Percentiles rank a stretch among this genome's conserved stretches.
phyloP scores from a whole-genome alignment of 1,140 invertebrate species.

The Drosophila oshimai region DNA sequence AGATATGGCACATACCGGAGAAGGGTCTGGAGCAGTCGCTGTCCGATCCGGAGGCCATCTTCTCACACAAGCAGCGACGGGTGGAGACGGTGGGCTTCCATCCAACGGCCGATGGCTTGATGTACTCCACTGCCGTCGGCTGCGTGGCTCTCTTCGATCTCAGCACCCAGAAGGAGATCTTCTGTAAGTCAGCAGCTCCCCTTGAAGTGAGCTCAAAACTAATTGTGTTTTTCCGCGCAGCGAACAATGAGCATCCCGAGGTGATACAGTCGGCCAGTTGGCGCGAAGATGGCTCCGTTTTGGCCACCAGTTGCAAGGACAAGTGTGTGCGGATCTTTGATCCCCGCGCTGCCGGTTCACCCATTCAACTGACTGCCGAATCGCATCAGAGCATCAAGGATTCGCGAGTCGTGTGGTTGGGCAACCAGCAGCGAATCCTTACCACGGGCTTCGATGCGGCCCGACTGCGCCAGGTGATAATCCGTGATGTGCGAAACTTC shows the following conservation, averaged over 20 bases:
- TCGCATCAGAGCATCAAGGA: constrained; percentile 96
- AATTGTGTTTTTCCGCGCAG: constrained; percentile 78
- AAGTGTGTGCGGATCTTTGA: constrained; percentile 92
- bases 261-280: constrained; percentile 93
- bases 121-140: constrained; percentile 91
- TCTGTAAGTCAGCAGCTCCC: constrained; percentile 84
- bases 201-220: not conserved
- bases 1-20: constrained; percentile 93
- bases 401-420: constrained; percentile 94
- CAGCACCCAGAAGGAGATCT: constrained; percentile 90
- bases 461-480: constrained; percentile 91
- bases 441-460: constrained; percentile 92
- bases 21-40: constrained; percentile 90
- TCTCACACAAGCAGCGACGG: constrained; percentile 91
- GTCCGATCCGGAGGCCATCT: constrained; percentile 90
- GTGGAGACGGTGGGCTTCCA: constrained; percentile 94
- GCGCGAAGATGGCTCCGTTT: constrained; percentile 90
- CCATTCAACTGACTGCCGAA: constrained; percentile 86
- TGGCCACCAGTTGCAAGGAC: constrained; percentile 92
- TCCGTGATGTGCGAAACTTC: constrained; percentile 93
- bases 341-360: constrained; percentile 86
- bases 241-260: constrained; percentile 90
- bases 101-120: constrained; percentile 91
- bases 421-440: constrained; percentile 90
- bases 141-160: constrained; percentile 95